Percentiles rank a stretch among this genome's conserved stretches.
These are phyloP conservation scores for Andrena hattorfiana DNA, from an alignment of 2,888 invertebrate genomes.

Conservation along the genomic window DNA sequence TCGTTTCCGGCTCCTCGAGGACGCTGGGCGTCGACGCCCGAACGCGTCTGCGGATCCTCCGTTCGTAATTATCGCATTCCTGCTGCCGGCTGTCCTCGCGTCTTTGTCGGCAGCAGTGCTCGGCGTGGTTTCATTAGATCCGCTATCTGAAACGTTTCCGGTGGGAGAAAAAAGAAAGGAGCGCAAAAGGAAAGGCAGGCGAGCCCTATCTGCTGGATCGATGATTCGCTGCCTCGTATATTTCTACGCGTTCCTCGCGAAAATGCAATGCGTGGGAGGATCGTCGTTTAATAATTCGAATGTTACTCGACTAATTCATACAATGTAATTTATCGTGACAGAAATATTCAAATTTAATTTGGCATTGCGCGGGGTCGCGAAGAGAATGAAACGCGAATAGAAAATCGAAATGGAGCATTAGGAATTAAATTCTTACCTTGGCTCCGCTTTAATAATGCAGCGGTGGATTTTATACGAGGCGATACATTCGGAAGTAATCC, in stretches of 20 bases:
- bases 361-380: no score
- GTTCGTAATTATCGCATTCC: slow-evolving; percentile 76
- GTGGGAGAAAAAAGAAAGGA: neutral
- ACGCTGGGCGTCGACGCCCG: slow-evolving; percentile 42
- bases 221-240: neutral
- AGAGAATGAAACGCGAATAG: no score
- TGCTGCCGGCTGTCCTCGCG: slow-evolving; percentile 37
- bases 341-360: neutral
- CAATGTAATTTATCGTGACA: neutral
- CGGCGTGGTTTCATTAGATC: slow-evolving; percentile 64
- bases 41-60: slow-evolving; percentile 47
- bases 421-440: slow-evolving; percentile 16
- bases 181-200: neutral
- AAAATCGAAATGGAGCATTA: neutral
- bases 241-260: neutral
- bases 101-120: slow-evolving; percentile 35
- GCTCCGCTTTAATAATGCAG: neutral
- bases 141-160: slow-evolving; percentile 65
- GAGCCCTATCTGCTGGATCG: slow-evolving; percentile 11
- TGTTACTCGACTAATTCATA: neutral
- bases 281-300: neutral
- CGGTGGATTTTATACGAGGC: slow-evolving; percentile 8
- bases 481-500: neutral
- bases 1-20: slow-evolving; percentile 40
- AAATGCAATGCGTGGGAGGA: neutral